A percentile compares a stretch with the other conserved stretches of the same genome.
Evolutionary conservation across 2,888 invertebrate species (phyloP).

Genomic region (Ormia ochracea): DNA sequence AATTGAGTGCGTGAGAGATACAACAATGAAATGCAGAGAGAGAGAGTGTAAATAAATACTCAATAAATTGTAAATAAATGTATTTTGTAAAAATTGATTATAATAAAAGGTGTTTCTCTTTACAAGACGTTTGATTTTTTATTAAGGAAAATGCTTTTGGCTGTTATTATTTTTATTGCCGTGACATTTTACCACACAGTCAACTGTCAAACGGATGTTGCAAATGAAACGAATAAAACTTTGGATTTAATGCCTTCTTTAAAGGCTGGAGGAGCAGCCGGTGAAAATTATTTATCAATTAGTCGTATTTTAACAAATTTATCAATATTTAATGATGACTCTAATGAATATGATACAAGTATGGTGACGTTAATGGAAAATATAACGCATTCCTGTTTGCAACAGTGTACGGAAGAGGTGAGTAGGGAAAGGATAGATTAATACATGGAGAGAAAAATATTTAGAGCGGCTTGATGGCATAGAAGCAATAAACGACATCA

Average conservation of each 20-base stretch:
- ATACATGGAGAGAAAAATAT: no score
- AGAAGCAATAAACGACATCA: no score
- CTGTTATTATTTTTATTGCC: slow-evolving; percentile 1
- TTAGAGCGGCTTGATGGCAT: no score
- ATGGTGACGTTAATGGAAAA: slow-evolving; percentile 41
- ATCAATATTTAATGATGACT: slow-evolving; percentile 47
- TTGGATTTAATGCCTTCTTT: not conserved
- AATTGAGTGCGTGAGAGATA: no score
- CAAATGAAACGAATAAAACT: not conserved
- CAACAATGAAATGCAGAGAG: no score
- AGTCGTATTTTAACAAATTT: slow-evolving; percentile 44
- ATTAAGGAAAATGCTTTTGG: slow-evolving; percentile 3
- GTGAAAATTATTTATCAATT: slow-evolving; percentile 20
- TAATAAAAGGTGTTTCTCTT: not conserved
- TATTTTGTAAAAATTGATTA: no score
- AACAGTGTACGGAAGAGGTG: slow-evolving; percentile 54
- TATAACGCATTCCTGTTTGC: slow-evolving; percentile 51
- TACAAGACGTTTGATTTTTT: not conserved
- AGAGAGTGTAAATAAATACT: no score
- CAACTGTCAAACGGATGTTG: slow-evolving; percentile 4
- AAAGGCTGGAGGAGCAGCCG: not conserved
- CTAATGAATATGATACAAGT: slow-evolving; percentile 42
- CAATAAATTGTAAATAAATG: no score
- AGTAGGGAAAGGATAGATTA: no score
- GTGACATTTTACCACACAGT: not conserved